These are phyloP conservation scores for Porites divaricata DNA, from an alignment of 92 coral and sea anemone genomes.

Conservation along the genomic window DNA sequence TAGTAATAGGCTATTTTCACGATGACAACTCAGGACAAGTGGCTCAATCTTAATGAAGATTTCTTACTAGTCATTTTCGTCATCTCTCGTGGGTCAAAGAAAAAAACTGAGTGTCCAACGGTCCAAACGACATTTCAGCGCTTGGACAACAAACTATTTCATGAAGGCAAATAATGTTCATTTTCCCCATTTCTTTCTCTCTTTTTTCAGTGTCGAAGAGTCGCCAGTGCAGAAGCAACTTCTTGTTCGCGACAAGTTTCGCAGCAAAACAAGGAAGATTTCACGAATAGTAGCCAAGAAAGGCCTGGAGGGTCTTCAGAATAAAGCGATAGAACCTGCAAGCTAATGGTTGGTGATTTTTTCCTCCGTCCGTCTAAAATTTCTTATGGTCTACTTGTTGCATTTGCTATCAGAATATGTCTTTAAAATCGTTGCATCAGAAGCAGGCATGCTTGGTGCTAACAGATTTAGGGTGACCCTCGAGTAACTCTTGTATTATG, in stretches of 20 bases:
- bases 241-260: conserved; percentile 77
- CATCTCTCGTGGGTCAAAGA: no score
- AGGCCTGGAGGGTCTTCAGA: conserved; percentile 6
- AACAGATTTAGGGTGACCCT: no score
- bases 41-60: no score
- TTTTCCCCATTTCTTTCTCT: background rate
- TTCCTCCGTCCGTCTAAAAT: conserved; percentile 8
- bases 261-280: conserved; percentile 61
- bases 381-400: background rate
- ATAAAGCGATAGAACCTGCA: conserved; percentile 8
- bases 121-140: no score
- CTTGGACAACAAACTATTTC: no score
- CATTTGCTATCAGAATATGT: background rate
- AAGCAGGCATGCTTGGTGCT: no score
- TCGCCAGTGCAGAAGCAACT: conserved; percentile 73
- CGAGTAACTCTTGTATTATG: no score
- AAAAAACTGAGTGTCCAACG: no score
- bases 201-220: conserved; percentile 77
- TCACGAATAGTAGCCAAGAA: conserved; percentile 65
- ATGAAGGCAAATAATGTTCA: background rate
- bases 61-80: no score
- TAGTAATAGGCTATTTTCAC: no score
- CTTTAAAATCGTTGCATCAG: no score
- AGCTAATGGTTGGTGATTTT: conserved; percentile 16
- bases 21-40: no score